phyloP scores from a whole-genome alignment of 2,888 invertebrate species.

The Oscheius sp. region DNA sequence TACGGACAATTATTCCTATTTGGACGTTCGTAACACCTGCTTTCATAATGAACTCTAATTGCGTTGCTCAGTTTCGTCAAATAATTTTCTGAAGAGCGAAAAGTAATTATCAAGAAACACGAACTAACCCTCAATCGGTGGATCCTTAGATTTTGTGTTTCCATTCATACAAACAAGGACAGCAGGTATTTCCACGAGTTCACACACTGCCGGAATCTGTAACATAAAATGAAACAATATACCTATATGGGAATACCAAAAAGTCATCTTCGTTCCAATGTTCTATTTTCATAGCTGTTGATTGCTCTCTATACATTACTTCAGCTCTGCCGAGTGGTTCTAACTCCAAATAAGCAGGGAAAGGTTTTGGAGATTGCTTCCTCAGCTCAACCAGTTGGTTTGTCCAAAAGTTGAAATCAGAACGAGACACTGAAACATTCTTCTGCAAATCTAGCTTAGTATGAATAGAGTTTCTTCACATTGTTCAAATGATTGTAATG shows the following conservation, averaged over 20 bases:
- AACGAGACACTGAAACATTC: neutral
- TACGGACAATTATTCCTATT: neutral
- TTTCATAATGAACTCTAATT: neutral
- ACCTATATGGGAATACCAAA: no score
- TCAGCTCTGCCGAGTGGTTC: neutral
- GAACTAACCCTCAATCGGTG: neutral
- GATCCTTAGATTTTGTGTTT: neutral
- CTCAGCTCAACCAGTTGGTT: neutral
- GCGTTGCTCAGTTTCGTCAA: neutral
- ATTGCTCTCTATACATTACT: neutral
- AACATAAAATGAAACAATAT: no score
- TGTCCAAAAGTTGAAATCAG: slow-evolving; percentile 2
- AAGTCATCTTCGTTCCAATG: no score
- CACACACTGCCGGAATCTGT: neutral
- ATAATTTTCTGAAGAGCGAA: slow-evolving; percentile 1
- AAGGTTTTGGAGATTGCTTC: neutral
- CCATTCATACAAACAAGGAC: slow-evolving; percentile 1
- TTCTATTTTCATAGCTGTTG: neutral
- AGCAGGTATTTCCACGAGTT: neutral
- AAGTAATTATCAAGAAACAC: neutral
- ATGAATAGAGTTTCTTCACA: neutral
- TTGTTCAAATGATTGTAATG: neutral
- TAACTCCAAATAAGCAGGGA: neutral
- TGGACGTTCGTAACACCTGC: neutral
- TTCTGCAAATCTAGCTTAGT: neutral